Evolutionary conservation across 1,140 invertebrate species (phyloP).

Genomic region (Drosophila gunungcola): DNA sequence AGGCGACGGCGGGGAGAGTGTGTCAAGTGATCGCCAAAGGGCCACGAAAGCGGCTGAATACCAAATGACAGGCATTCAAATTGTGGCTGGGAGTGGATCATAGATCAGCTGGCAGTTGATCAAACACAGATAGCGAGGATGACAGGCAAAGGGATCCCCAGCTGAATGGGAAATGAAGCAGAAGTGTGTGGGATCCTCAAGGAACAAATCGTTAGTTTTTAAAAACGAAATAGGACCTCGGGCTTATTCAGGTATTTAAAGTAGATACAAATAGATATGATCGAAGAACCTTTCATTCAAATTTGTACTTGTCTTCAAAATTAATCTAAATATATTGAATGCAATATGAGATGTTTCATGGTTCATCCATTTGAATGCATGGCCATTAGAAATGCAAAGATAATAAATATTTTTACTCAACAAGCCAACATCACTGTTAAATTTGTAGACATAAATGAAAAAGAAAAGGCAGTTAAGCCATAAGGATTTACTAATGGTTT

Average conservation of each 20-base stretch:
- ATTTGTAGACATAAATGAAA: no score
- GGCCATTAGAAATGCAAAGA: neutral
- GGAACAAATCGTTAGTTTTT: neutral
- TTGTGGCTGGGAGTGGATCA: conserved; percentile 21
- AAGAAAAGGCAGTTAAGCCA: no score
- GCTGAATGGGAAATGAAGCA: conserved; percentile 3
- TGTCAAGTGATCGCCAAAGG: conserved; percentile 60
- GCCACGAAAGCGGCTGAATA: conserved; percentile 6
- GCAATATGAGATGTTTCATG: neutral
- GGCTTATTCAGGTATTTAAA: neutral
- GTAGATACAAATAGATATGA: neutral
- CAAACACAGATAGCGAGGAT: conserved; percentile 17
- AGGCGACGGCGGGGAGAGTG: conserved; percentile 24
- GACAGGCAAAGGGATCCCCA: neutral
- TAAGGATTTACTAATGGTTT: neutral
- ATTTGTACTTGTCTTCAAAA: neutral
- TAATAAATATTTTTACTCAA: conserved; percentile 1
- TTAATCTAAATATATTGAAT: neutral
- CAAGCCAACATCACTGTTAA: neutral
- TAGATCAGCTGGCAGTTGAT: conserved; percentile 38
- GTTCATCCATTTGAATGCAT: neutral
- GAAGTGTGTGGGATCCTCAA: neutral
- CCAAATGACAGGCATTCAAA: conserved; percentile 18
- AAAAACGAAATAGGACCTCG: neutral
- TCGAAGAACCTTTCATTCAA: no score